phyloP scores from a whole-genome alignment of 2,797 vertebrate species.

The Petrocephalus schoutedeni region DNA sequence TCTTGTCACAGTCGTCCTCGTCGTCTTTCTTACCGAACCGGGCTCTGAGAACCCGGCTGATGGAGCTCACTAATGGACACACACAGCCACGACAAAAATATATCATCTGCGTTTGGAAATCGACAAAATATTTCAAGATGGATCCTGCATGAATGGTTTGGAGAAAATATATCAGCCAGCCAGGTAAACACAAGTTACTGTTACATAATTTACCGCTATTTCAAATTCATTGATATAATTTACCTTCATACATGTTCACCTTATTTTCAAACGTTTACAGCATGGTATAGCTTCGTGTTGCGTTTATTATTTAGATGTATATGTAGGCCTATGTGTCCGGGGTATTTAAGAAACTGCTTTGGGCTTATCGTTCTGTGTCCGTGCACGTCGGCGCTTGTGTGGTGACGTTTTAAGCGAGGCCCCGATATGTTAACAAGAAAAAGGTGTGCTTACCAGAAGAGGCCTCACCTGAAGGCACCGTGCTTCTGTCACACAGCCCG shows the following conservation, averaged over 20 bases:
- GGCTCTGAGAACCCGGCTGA: constrained; percentile 98
- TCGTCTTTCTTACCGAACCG: constrained; percentile 99
- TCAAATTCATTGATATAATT: neutral
- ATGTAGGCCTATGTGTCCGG: neutral
- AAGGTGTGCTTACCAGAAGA: constrained; percentile 72
- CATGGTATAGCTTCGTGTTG: neutral
- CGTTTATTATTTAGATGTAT: neutral
- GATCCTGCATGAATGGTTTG: neutral
- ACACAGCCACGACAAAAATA: constrained; percentile 22
- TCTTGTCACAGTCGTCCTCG: constrained; percentile 91
- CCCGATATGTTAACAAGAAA: constrained; percentile 38
- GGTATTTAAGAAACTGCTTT: neutral
- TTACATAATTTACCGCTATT: neutral
- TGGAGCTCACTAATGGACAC: constrained; percentile 93
- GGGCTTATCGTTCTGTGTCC: neutral
- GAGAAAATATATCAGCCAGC: neutral
- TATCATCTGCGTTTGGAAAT: neutral
- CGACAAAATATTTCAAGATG: neutral
- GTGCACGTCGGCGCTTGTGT: neutral
- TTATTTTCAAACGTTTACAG: neutral
- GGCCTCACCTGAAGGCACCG: constrained; percentile 98
- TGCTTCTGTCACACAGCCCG: constrained; percentile 93
- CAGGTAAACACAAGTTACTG: neutral
- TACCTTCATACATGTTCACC: neutral
- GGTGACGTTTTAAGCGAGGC: neutral